A percentile compares a stretch with the other conserved stretches of the same genome.
Conservation (phyloP, 2,888 invertebrate genomes). For the Tenthredo livida region DNA sequence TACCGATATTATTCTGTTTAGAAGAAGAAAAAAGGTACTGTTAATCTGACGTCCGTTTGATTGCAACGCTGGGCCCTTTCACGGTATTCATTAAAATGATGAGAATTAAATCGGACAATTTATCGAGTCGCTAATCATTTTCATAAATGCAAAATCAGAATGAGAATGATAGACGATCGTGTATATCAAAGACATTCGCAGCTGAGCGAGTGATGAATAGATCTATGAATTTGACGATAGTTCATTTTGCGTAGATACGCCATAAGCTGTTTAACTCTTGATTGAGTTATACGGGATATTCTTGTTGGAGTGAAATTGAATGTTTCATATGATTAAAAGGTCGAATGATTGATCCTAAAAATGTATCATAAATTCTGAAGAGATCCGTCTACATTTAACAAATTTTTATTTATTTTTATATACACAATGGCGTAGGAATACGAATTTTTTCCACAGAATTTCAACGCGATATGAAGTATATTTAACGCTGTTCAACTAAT, state of each 20-base stretch:
- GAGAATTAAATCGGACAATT: not conserved
- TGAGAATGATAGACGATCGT: conserved; percentile 11
- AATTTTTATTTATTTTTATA: not conserved
- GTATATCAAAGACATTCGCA: not conserved
- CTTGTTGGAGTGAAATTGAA: not conserved
- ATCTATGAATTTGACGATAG: conserved; percentile 1
- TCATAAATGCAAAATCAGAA: conserved; percentile 2
- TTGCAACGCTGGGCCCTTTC: not conserved
- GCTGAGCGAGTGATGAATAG: not conserved
- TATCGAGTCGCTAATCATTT: conserved; percentile 5
- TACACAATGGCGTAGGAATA: too few relatives aligned
- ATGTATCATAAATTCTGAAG: not conserved
- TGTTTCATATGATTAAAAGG: not conserved
- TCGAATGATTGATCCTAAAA: not conserved
- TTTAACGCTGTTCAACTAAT: conserved; percentile 3
- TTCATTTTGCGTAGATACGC: conserved; percentile 17
- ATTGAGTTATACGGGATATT: not conserved
- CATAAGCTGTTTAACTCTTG: not conserved
- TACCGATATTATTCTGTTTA: not conserved
- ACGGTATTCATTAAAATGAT: not conserved
- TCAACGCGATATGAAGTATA: not conserved
- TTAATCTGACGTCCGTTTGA: not conserved
- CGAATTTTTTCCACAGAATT: not conserved
- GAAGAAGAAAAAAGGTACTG: not conserved
- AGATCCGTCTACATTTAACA: not conserved